Base-by-base conservation (phyloP, 2,113 vertebrate species). In the Gallinago paraguaiae region DNA sequence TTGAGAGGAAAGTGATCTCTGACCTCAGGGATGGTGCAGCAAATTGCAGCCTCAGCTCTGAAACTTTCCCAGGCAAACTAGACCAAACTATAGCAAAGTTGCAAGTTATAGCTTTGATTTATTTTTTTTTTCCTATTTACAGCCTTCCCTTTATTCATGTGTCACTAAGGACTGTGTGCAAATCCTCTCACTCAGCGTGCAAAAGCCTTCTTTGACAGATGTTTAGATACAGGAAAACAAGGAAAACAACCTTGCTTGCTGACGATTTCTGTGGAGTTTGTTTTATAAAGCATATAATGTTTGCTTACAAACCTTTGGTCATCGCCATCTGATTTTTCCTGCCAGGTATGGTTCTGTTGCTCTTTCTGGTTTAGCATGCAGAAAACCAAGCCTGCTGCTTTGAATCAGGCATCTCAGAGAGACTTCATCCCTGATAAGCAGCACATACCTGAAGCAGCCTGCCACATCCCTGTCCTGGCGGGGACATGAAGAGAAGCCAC, bases 401-500 rank as follows among this genome's bases (percentile, higher is more conserved):
- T 30, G 30, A 50, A 48, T 41, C 39, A 85, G 23, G 31, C 0
- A 0, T 41, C 41, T 51, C 0, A 1, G 33, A 67, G 27, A 27
- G 20, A n/a, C 6, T 33, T 59, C 27, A 43, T 27, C 37, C n/a
- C 27, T 71, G 46, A 33, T 23, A 35, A 89, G 27, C 25, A 79
- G 25, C 33, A 30, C 35, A 31, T 28, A 61, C 41, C 24, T 57
- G 81, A 50, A 68, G 53, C 43, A 86, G 19, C 11, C 17, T 63
- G 41, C 15, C 3, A 1, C 2, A 7, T 14, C 35, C 41, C 35
- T 79, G 37, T 61, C 17, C 46, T 30, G 51, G 18, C 0, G 0
- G 33, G 67, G 30, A 23, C 15, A 16, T 3, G 30, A 25, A n/a
- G 64, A 77, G 54, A 35, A 11, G 3, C 4, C 33, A 24, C 27